phyloP scores from a whole-genome alignment of 92 coral and sea anemone species.

The Plumapathes pennacea region DNA sequence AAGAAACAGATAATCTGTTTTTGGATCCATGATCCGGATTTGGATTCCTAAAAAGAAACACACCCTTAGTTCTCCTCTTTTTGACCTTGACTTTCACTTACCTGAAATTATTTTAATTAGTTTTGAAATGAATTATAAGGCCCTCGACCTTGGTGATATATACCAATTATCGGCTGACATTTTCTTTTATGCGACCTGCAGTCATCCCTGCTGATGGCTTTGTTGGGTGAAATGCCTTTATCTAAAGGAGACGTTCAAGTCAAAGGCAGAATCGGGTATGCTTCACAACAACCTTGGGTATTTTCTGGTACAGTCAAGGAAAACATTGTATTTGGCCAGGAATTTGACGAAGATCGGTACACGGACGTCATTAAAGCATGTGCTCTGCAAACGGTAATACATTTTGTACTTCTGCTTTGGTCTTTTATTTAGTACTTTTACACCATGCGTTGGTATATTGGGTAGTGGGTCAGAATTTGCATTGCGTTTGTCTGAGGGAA shows the following conservation, averaged over 20 bases:
- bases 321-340: slow-evolving; percentile 85
- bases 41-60: too few relatives aligned
- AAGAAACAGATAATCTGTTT: too few relatives aligned
- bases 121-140: background rate
- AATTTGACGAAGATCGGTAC: slow-evolving; percentile 66
- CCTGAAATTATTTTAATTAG: background rate
- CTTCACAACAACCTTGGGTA: slow-evolving; percentile 93
- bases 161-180: too few relatives aligned
- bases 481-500: too few relatives aligned
- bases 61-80: too few relatives aligned
- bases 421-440: too few relatives aligned
- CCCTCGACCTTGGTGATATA: background rate
- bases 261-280: slow-evolving; percentile 79
- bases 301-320: slow-evolving; percentile 91
- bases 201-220: slow-evolving; percentile 83
- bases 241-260: slow-evolving; percentile 59
- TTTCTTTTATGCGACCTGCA: slow-evolving; percentile 15
- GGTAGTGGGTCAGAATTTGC: too few relatives aligned
- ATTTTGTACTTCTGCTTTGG: background rate
- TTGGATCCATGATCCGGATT: too few relatives aligned
- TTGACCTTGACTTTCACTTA: too few relatives aligned
- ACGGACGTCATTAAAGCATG: slow-evolving; percentile 66
- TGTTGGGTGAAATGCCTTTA: slow-evolving; percentile 83
- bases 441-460: too few relatives aligned
- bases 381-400: slow-evolving; percentile 84